Base-by-base conservation (phyloP, 1,140 invertebrate species). In the Euglossa dilemma region DNA sequence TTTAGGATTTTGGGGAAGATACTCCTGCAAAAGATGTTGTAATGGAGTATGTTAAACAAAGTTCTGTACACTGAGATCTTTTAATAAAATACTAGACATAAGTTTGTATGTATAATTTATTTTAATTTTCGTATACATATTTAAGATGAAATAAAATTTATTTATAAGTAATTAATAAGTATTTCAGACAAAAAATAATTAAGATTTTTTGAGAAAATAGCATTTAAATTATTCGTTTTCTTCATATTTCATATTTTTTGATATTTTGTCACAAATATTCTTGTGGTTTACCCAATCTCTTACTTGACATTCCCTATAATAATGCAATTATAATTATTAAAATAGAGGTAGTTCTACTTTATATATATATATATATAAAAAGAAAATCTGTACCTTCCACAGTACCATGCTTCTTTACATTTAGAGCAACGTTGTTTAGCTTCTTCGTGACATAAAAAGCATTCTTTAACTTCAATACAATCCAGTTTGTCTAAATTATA, bases 1-100 rank as follows among this genome's bases (percentile, higher is more conserved):
- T 96, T 77, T 94, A 98, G 97, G 98, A 99, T 95, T 99, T 97
- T 93, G 98, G 98, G 90, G 98, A 99, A 94, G 98, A 99, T 93
- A 98, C 98, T 66, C 98, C 97, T 91, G 98, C 98, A 64, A 96
- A 98, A 92, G 98, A 99, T 95, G 97, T 98, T 87, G 95, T 99
- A 85, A 98, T 97, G 94, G 97, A 99, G 92, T 98, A 99, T 94
- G 96, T 99, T 89, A 98, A 96, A 90, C 95, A 95, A 93, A 95
- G 90, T 67, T 90, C 93, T 93, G 93, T 93, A 90, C 93, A 94
- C 89, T 94, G 92, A 92, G 67, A 81, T 85, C 69, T 92, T 92
- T 90, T 91, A 93, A 93, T 94, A 93, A 94, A 93, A 90, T 83
- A 89, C 90, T 90, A 71, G 73, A 89, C 71, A 88, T 72, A 87